phyloP scores from a whole-genome alignment of 1,140 invertebrate genomes.

The Drosophila orosa region DNA sequence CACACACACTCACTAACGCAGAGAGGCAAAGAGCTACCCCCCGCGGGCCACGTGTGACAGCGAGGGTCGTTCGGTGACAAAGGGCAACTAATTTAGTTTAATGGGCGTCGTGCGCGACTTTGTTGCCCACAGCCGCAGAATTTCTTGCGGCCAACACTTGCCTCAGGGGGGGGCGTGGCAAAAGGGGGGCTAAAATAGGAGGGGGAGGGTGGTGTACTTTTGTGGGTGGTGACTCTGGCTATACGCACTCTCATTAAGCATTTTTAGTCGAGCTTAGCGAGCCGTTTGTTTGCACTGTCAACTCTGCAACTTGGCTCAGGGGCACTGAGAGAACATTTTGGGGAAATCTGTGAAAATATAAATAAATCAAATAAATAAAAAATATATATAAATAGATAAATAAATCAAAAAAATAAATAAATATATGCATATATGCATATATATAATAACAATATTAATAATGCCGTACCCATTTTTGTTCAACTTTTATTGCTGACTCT shows the following conservation, averaged over 20 bases:
- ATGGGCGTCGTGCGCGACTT: slow-evolving; percentile 71
- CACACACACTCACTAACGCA: not conserved
- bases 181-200: not conserved
- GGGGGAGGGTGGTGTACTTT: not conserved
- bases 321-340: slow-evolving; percentile 7
- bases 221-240: slow-evolving; percentile 21
- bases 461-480: too few relatives aligned
- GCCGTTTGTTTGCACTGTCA: slow-evolving; percentile 79
- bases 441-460: too few relatives aligned
- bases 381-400: too few relatives aligned
- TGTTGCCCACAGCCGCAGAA: slow-evolving; percentile 69
- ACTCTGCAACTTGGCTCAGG: slow-evolving; percentile 34
- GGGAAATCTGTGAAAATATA: too few relatives aligned
- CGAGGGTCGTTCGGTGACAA: slow-evolving; percentile 74
- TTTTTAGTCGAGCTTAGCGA: slow-evolving; percentile 79
- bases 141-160: slow-evolving; percentile 68
- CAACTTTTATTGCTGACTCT: too few relatives aligned
- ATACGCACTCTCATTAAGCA: slow-evolving; percentile 76
- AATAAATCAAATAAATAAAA: too few relatives aligned
- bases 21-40: slow-evolving; percentile 2
- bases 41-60: slow-evolving; percentile 42
- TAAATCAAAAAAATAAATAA: too few relatives aligned
- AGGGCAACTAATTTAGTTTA: slow-evolving; percentile 81
- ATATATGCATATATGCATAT: too few relatives aligned
- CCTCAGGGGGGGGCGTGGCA: slow-evolving; percentile 7